Evolutionary conservation across 2,797 vertebrate genomes (phyloP).

Genomic region (Chanos chanos): DNA sequence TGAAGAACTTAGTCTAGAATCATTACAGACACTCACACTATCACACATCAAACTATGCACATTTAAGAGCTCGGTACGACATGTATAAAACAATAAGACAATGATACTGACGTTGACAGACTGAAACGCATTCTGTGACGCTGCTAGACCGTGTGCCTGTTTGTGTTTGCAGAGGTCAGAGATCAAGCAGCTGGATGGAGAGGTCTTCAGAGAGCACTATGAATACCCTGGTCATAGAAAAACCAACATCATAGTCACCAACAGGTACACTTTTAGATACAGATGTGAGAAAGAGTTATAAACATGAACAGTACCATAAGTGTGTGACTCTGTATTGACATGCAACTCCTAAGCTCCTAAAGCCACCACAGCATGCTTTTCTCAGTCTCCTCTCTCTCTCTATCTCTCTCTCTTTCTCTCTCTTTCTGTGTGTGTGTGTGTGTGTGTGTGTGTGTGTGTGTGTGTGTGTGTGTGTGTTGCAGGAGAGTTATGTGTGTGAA

Average conservation of each 20-base stretch:
- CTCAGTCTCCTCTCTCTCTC: too few species aligned
- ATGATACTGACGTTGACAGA: neutral
- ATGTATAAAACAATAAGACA: too few species aligned
- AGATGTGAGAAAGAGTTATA: too few species aligned
- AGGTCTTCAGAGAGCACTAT: constrained; percentile 78
- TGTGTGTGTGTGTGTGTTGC: constrained; percentile 1
- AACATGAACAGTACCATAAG: too few species aligned
- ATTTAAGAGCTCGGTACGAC: too few species aligned
- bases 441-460: constrained; percentile 13
- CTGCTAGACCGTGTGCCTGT: constrained; percentile 14
- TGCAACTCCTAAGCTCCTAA: too few species aligned
- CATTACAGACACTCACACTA: too few species aligned
- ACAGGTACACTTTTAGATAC: constrained; percentile 71
- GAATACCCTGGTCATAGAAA: constrained; percentile 70
- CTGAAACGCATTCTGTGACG: neutral
- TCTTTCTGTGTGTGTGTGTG: neutral
- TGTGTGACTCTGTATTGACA: too few species aligned
- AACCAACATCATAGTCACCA: constrained; percentile 82
- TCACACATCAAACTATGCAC: too few species aligned
- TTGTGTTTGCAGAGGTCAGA: constrained; percentile 75
- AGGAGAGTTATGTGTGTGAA: constrained; percentile 89
- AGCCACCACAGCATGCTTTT: too few species aligned
- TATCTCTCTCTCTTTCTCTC: neutral
- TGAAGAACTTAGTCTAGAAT: too few species aligned
- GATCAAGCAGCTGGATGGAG: constrained; percentile 80